Percentiles rank a stretch among this genome's conserved stretches.
Conservation (phyloP, 2,113 vertebrate genomes). For the Ictalurus punctatus region DNA sequence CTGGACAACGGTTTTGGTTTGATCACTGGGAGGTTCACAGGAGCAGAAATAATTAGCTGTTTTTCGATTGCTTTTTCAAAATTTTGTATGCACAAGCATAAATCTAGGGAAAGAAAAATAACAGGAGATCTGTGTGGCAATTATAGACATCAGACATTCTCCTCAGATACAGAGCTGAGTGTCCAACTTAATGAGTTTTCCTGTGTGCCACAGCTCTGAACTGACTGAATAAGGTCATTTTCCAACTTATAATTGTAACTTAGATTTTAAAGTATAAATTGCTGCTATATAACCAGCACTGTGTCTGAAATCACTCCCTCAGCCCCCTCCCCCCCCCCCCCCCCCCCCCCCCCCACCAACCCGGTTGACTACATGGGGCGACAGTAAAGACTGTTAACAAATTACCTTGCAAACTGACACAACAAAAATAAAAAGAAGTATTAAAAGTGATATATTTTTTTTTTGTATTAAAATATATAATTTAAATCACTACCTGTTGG, state of each 20-base stretch:
- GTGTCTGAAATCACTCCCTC: background rate
- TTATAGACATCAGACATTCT: background rate
- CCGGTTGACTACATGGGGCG: background rate
- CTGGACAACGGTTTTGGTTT: conserved; percentile 44
- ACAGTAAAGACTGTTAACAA: background rate
- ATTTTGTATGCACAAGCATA: background rate
- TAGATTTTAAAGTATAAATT: background rate
- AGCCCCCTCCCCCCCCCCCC: rapidly evolving
- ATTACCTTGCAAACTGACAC: background rate
- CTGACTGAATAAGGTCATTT: background rate
- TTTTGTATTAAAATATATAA: background rate
- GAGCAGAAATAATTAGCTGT: conserved; percentile 49
- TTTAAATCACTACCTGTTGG: background rate
- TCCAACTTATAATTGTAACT: background rate
- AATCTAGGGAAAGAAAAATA: background rate
- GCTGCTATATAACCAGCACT: conserved; percentile 21
- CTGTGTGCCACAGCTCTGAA: conserved; percentile 12
- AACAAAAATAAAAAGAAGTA: background rate
- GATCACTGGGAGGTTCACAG: conserved; percentile 58
- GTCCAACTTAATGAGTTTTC: conserved; percentile 8
- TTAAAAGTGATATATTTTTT: background rate
- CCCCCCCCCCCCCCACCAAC: background rate
- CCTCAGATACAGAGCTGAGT: background rate
- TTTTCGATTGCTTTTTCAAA: conserved; percentile 6
- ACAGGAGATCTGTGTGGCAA: background rate